phyloP scores from a whole-genome alignment of 2,113 vertebrate species.

The Gnathonemus longibarbis region DNA sequence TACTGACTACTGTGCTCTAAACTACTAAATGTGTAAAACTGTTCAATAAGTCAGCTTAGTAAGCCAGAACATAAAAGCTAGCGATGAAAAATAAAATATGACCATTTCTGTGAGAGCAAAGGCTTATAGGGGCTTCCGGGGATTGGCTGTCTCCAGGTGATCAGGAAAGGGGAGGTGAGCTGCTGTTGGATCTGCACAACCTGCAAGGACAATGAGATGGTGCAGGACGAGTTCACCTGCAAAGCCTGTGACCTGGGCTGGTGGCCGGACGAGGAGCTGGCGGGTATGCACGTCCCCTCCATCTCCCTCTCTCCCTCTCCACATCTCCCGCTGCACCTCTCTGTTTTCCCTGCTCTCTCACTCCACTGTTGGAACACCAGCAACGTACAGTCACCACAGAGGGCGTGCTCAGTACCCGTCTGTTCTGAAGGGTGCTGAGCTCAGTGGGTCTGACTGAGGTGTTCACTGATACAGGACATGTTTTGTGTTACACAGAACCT shows the following conservation, averaged over 20 bases:
- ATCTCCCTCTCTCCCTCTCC: background rate
- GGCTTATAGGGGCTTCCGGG: background rate
- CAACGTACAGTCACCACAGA: background rate
- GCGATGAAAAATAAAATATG: background rate
- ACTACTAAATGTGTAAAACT: background rate
- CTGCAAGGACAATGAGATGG: conserved; percentile 92
- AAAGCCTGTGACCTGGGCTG: conserved; percentile 92
- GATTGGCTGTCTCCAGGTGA: conserved; percentile 67
- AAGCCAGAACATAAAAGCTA: background rate
- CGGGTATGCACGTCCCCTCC: conserved; percentile 61
- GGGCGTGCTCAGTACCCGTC: background rate
- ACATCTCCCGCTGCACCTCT: background rate
- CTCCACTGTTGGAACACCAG: background rate
- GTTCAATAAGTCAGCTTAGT: background rate
- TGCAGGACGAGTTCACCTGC: conserved; percentile 97
- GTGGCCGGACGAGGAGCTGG: conserved; percentile 84
- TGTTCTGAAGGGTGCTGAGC: background rate
- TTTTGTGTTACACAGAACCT: background rate
- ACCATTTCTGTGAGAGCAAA: background rate
- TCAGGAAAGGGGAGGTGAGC: conserved; percentile 96
- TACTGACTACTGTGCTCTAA: background rate
- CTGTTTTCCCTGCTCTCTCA: background rate
- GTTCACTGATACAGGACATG: background rate
- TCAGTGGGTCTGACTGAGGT: background rate
- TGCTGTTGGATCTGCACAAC: conserved; percentile 99